Evolutionary conservation across 1,140 invertebrate genomes (phyloP).

Genomic region (Cepaea nemoralis): DNA sequence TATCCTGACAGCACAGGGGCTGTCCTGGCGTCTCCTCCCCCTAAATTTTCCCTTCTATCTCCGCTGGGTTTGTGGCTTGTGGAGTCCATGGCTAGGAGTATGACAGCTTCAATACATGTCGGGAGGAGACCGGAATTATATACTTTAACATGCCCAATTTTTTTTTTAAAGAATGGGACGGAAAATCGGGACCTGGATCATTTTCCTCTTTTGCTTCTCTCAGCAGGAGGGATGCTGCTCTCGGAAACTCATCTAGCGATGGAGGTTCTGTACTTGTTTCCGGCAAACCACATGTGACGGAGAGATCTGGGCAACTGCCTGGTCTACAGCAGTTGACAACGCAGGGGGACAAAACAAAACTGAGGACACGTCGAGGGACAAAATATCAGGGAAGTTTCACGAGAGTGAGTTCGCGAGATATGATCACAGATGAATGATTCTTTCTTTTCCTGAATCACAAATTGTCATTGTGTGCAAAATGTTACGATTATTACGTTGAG

Average conservation of each 20-base stretch:
- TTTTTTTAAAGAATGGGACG: background rate
- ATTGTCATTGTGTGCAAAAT: too few species aligned
- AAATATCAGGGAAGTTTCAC: background rate
- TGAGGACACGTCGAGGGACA: background rate
- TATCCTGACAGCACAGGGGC: slow-evolving; percentile 3
- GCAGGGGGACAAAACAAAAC: background rate
- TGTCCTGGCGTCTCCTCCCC: background rate
- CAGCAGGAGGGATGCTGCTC: background rate
- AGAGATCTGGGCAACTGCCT: background rate
- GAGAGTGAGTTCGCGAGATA: background rate
- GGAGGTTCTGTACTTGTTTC: background rate
- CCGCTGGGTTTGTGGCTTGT: background rate
- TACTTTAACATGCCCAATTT: background rate
- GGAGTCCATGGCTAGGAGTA: background rate
- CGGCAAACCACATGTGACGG: background rate
- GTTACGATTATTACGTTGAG: too few species aligned
- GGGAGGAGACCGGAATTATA: background rate
- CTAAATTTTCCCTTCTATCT: background rate
- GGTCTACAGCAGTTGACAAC: background rate
- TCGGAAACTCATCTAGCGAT: slow-evolving; percentile 14
- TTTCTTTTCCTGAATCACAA: too few species aligned
- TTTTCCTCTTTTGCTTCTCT: slow-evolving; percentile 13
- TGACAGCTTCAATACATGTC: slow-evolving; percentile 18
- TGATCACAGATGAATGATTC: background rate
- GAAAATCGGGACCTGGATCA: background rate